Evolutionary conservation across 2,797 vertebrate genomes (phyloP).

Genomic region (Phylloscopus collybita): DNA sequence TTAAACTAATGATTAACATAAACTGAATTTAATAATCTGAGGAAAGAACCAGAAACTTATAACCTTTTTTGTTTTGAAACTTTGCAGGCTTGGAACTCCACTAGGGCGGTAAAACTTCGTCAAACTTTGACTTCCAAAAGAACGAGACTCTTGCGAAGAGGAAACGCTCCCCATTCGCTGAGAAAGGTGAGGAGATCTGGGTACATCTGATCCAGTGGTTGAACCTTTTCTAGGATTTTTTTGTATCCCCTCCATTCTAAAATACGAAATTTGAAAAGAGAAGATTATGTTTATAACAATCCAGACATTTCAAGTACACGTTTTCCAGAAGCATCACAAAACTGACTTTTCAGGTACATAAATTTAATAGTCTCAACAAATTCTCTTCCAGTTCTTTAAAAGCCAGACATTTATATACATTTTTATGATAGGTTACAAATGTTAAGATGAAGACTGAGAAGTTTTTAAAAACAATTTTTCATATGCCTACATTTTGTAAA

Average conservation of each 20-base stretch:
- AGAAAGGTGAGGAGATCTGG: accelerated
- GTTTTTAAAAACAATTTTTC: neutral
- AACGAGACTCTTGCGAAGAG: neutral
- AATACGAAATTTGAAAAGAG: neutral
- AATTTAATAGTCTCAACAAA: neutral
- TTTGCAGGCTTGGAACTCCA: conserved; percentile 56
- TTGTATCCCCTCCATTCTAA: conserved; percentile 11
- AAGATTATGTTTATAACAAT: neutral
- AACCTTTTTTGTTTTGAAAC: conserved; percentile 78
- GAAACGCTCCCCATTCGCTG: neutral
- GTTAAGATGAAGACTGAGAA: neutral
- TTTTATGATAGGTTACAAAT: neutral
- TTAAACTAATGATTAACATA: neutral
- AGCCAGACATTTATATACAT: neutral
- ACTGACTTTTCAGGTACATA: neutral
- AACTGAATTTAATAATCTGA: neutral
- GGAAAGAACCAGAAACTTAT: neutral
- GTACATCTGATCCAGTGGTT: neutral
- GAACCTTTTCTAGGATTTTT: neutral
- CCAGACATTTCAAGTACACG: neutral
- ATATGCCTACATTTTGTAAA: neutral
- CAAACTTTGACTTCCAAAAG: neutral
- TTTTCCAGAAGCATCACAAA: neutral
- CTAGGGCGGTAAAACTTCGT: conserved; percentile 61
- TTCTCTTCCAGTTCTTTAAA: neutral